Evolutionary conservation across 2,888 invertebrate genomes (phyloP).

Genomic region (Anarsia innoxiella): DNA sequence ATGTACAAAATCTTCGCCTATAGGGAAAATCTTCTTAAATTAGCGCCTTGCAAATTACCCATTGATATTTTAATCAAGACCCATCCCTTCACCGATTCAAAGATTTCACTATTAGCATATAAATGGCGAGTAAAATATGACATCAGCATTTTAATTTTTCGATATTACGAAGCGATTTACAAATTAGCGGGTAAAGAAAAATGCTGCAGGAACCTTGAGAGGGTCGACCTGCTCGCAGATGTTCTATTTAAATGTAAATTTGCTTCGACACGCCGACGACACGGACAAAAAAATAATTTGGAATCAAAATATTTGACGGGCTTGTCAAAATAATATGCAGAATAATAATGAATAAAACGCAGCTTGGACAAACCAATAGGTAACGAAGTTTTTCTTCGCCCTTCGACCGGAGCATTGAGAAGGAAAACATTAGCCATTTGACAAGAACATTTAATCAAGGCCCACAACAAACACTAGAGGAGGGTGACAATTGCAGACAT

Average conservation of each 20-base stretch:
- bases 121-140: slow-evolving; percentile 71
- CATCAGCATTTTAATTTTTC: slow-evolving; percentile 75
- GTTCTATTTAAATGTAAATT: slow-evolving; percentile 76
- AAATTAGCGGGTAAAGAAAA: slow-evolving; percentile 74
- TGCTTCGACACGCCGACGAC: slow-evolving; percentile 55
- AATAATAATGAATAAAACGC: slow-evolving; percentile 14
- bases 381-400: too few relatives aligned
- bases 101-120: slow-evolving; percentile 63
- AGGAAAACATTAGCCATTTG: slow-evolving; percentile 27
- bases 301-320: slow-evolving; percentile 58
- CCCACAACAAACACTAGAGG: slow-evolving; percentile 60
- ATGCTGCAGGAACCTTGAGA: slow-evolving; percentile 59
- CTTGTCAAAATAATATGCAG: slow-evolving; percentile 28
- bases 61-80: slow-evolving; percentile 69
- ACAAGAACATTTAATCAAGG: slow-evolving; percentile 67
- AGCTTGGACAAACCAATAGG: slow-evolving; percentile 1
- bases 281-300: slow-evolving; percentile 63
- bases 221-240: slow-evolving; percentile 69
- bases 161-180: slow-evolving; percentile 73
- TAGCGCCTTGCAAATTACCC: slow-evolving; percentile 50
- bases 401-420: too few relatives aligned
- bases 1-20: slow-evolving; percentile 30
- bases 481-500: slow-evolving; percentile 70
- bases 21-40: slow-evolving; percentile 32
- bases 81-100: slow-evolving; percentile 43